These are phyloP conservation scores for Dysmachus trigonus DNA, from an alignment of 2,888 invertebrate species.

Conservation along the genomic window DNA sequence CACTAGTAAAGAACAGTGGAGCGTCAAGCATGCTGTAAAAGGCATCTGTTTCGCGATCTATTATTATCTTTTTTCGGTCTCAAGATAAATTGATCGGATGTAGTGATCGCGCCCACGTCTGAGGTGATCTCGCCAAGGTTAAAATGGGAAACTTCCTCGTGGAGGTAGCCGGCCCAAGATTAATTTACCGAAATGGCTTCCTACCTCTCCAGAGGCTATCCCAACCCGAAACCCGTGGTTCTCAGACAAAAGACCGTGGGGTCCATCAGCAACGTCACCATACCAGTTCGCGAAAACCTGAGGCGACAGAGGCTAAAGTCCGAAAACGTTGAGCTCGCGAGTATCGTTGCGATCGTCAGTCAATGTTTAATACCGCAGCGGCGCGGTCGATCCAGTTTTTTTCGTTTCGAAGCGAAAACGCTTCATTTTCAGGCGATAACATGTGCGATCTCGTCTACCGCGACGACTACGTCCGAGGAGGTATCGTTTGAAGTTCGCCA, in stretches of 20 bases:
- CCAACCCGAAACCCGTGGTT: background rate
- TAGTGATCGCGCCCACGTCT: background rate
- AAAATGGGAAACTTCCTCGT: background rate
- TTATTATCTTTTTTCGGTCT: background rate
- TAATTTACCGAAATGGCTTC: background rate
- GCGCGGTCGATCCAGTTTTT: conserved; percentile 26
- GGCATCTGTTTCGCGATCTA: background rate
- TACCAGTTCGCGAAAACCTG: background rate
- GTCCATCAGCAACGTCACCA: background rate
- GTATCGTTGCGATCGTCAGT: conserved; percentile 3
- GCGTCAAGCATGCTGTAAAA: background rate
- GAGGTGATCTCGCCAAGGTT: conserved; percentile 9
- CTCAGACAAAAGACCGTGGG: background rate
- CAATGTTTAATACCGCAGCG: conserved; percentile 9
- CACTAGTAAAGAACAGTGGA: background rate
- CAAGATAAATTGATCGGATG: background rate
- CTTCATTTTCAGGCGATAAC: background rate
- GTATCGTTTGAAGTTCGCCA: background rate
- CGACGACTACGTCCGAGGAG: background rate
- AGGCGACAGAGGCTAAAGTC: background rate
- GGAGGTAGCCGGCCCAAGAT: background rate
- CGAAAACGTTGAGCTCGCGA: background rate
- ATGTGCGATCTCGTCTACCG: background rate
- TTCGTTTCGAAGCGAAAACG: background rate
- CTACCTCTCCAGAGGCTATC: background rate